A percentile compares a stretch with the other conserved stretches of the same genome.
phyloP scores from a whole-genome alignment of 2,888 invertebrate genomes.

The Poecilobothrus nobilitatus region DNA sequence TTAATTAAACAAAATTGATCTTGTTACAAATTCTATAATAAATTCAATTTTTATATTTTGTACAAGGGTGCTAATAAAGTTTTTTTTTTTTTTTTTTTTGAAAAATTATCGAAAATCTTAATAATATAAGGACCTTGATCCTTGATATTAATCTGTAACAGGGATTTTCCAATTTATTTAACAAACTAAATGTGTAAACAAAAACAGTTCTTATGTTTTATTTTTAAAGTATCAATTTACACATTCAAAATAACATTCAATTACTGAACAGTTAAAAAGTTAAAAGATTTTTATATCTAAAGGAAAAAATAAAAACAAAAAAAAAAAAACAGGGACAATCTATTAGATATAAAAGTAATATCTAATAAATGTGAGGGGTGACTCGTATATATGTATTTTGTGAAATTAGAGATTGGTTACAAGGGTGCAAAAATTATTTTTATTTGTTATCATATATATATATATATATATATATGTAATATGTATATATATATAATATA shows the following conservation, averaged over 20 bases:
- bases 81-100: too few species aligned
- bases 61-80: too few species aligned
- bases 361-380: neutral
- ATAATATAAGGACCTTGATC: neutral
- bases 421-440: neutral
- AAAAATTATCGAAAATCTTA: too few species aligned
- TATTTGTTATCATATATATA: neutral
- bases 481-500: too few species aligned
- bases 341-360: too few species aligned
- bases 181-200: conserved; percentile 3
- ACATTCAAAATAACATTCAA: neutral
- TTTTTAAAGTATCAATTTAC: conserved; percentile 2
- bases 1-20: too few species aligned
- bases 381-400: neutral
- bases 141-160: neutral
- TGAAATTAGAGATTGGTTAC: neutral
- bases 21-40: too few species aligned
- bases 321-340: too few species aligned
- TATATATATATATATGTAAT: too few species aligned
- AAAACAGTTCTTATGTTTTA: neutral
- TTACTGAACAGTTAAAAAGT: conserved; percentile 4
- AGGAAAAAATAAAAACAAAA: too few species aligned
- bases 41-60: too few species aligned
- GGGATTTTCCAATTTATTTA: neutral
- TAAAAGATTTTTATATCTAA: neutral